Evolutionary conservation across 1,140 invertebrate species (phyloP).

Genomic region (Diploscapter pachys): DNA sequence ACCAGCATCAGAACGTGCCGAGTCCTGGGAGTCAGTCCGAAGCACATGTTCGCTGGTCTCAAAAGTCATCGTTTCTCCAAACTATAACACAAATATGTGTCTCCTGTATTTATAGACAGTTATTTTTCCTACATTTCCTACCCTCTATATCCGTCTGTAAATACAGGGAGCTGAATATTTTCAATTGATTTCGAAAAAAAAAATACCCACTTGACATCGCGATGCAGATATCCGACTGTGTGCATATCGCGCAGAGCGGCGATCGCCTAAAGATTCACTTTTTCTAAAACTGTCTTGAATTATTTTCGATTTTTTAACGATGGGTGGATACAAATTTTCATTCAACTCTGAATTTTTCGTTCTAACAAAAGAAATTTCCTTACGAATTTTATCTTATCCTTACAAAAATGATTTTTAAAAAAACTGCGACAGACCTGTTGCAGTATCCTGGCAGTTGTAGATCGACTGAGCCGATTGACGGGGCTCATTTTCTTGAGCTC

Average conservation of each 20-base stretch:
- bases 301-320: no score
- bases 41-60: constrained; percentile 70
- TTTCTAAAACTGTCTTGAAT: constrained; percentile 7
- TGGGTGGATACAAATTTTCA: no score
- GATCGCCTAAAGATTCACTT: constrained; percentile 41
- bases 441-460: constrained; percentile 85
- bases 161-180: no score
- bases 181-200: background rate
- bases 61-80: no score
- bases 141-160: no score
- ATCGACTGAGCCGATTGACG: constrained; percentile 86
- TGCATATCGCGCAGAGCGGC: constrained; percentile 94
- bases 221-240: constrained; percentile 93
- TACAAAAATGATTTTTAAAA: no score
- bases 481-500: constrained; percentile 83
- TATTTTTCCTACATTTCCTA: no score
- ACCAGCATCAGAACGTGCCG: constrained; percentile 67
- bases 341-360: no score
- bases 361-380: no score
- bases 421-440: constrained; percentile 77
- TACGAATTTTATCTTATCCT: no score
- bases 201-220: constrained; percentile 73
- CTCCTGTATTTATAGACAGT: no score
- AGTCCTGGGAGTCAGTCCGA: constrained; percentile 40
- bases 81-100: no score